Conservation (phyloP, 1,140 invertebrate species). For the Hirudo medicinalis region DNA sequence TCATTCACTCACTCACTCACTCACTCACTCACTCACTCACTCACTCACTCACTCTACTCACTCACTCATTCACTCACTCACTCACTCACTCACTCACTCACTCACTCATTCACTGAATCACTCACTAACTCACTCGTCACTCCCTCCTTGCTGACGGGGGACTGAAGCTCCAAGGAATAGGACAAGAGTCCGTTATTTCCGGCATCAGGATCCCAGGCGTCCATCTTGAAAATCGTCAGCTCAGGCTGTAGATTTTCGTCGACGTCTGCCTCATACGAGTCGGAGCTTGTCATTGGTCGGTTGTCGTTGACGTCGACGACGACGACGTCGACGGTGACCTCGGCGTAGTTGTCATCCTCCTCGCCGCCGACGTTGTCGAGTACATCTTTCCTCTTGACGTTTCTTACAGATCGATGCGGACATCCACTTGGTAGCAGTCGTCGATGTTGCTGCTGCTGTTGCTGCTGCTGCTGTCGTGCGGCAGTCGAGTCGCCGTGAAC, state of each 20-base stretch:
- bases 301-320: constrained; percentile 4
- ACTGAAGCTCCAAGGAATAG: not conserved
- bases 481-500: not conserved
- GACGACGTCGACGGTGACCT: not conserved
- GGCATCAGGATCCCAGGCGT: not conserved
- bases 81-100: constrained; percentile 1
- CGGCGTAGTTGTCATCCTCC: not conserved
- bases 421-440: not conserved
- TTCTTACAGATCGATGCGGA: not conserved
- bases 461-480: not conserved
- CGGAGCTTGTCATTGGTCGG: not conserved
- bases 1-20: too few species aligned
- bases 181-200: not conserved
- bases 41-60: too few species aligned
- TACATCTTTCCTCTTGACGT: too few species aligned
- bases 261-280: not conserved
- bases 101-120: not conserved
- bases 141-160: not conserved
- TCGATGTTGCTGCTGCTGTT: not conserved
- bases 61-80: not conserved
- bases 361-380: not conserved
- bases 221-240: constrained; percentile 5
- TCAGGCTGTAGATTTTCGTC: not conserved
- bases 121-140: not conserved
- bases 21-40: too few species aligned